A percentile compares a stretch with the other conserved stretches of the same genome.
These are phyloP conservation scores for Pipa parva DNA, from an alignment of 2,113 vertebrate species.

Conservation along the genomic window DNA sequence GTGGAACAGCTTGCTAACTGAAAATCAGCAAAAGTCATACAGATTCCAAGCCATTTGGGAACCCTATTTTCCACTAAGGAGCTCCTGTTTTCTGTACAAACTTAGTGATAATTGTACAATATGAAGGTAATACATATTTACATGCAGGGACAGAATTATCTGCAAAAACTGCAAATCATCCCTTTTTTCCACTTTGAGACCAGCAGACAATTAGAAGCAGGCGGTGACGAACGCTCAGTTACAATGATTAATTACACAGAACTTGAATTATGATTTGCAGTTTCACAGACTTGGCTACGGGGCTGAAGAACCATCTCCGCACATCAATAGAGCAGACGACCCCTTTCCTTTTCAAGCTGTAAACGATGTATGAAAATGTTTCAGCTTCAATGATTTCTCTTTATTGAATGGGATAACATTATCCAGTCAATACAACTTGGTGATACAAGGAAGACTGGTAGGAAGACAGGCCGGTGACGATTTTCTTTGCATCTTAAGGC, in stretches of 20 bases:
- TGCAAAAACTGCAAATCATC: too few relatives aligned
- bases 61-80: too few relatives aligned
- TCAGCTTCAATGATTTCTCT: constrained; percentile 15
- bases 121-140: too few relatives aligned
- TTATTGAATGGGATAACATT: neutral
- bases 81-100: too few relatives aligned
- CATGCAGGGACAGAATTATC: too few relatives aligned
- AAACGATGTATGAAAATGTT: neutral
- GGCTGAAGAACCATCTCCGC: neutral
- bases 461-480: neutral
- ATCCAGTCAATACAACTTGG: neutral
- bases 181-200: neutral
- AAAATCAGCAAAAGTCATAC: too few relatives aligned
- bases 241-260: constrained; percentile 11
- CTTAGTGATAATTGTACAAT: too few relatives aligned
- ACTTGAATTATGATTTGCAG: neutral
- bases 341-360: neutral
- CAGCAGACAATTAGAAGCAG: neutral
- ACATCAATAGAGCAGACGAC: neutral
- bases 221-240: neutral
- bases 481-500: neutral
- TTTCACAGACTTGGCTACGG: neutral
- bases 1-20: too few relatives aligned
- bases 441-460: neutral
- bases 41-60: too few relatives aligned